Conservation (phyloP, 2,888 invertebrate species). For the Trachelus iudaicus region DNA sequence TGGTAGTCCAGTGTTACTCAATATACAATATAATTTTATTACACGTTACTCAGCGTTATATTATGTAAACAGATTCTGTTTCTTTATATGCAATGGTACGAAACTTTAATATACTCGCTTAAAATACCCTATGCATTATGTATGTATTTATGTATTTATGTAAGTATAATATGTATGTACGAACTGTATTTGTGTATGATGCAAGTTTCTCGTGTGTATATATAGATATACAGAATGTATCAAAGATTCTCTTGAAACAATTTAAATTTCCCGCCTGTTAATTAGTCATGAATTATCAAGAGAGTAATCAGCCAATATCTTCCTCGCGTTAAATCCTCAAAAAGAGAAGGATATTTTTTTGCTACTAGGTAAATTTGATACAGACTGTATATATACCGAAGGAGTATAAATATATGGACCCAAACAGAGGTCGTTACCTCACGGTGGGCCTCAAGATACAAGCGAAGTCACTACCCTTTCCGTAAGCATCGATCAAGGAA, state of each 20-base stretch:
- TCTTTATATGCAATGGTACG: conserved; percentile 52
- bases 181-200: conserved; percentile 8
- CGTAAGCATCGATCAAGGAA: not conserved
- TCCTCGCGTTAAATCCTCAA: not conserved
- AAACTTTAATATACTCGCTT: conserved; percentile 52
- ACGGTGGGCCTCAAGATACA: not conserved
- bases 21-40: conserved; percentile 59
- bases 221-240: not conserved
- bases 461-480: not conserved
- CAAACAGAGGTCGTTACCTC: not conserved
- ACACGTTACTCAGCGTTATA: conserved; percentile 38
- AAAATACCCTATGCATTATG: conserved; percentile 45
- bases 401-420: not conserved
- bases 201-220: conserved; percentile 1
- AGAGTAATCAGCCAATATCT: not conserved
- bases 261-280: not conserved
- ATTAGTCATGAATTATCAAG: not conserved
- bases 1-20: conserved; percentile 36
- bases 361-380: not conserved
- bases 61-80: conserved; percentile 17
- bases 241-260: not conserved
- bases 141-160: conserved; percentile 11
- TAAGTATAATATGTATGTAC: conserved; percentile 18
- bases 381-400: not conserved
- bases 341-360: not conserved